A percentile compares a stretch with the other conserved stretches of the same genome.
phyloP scores from a whole-genome alignment of 2,113 vertebrate genomes.

The Callithrix jacchus region DNA sequence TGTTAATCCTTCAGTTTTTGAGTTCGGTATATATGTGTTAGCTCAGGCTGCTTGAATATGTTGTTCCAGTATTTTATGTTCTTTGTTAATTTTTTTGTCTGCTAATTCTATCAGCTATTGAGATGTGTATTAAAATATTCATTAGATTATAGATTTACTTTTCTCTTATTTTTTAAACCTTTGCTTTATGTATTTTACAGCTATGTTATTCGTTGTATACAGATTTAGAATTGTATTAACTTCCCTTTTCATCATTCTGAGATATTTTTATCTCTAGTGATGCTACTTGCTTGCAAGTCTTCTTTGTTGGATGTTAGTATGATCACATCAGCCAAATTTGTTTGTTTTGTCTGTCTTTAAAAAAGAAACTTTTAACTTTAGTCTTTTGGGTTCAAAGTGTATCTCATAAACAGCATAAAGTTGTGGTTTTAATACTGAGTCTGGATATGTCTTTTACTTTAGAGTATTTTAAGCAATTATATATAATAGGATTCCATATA shows the following conservation, averaged over 20 bases:
- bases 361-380: neutral
- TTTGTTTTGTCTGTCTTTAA: neutral
- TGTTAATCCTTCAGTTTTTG: neutral
- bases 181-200: neutral
- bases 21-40: neutral
- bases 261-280: neutral
- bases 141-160: neutral
- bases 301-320: neutral
- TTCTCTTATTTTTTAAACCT: neutral
- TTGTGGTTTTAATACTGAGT: neutral
- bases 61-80: neutral
- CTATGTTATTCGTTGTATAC: neutral
- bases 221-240: neutral
- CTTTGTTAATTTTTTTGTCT: neutral
- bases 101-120: neutral
- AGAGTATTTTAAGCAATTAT: neutral
- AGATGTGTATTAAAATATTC: neutral
- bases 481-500: neutral
- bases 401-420: neutral
- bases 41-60: neutral
- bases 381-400: neutral
- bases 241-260: slow-evolving; percentile 10
- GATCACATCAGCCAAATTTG: neutral
- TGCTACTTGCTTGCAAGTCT: neutral
- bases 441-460: neutral